Conservation (phyloP, 2,888 invertebrate genomes). For the Dicranocentrus wangi region DNA sequence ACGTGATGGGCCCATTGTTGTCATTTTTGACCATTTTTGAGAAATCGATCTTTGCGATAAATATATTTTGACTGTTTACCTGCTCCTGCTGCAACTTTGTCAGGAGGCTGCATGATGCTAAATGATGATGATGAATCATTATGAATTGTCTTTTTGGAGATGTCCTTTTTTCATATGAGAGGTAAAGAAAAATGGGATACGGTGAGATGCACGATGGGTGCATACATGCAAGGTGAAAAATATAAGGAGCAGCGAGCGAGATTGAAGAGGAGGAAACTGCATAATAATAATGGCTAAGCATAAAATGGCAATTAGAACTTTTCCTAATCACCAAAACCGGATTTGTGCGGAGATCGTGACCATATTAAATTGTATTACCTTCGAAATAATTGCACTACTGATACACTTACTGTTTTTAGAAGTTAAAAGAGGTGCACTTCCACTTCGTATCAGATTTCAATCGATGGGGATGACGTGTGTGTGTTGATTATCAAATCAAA, state of each 20-base stretch:
- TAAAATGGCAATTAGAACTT: constrained; percentile 6
- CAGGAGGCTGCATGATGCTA: no score
- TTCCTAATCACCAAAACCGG: constrained; percentile 13
- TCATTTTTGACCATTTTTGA: not conserved
- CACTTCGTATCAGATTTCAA: not conserved
- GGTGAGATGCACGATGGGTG: not conserved
- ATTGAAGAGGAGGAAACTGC: constrained; percentile 1
- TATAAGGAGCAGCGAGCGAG: not conserved
- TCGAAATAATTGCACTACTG: not conserved
- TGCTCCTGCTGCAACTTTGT: no score
- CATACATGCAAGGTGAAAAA: not conserved
- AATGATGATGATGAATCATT: no score
- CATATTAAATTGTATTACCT: not conserved
- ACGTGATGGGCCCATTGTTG: not conserved
- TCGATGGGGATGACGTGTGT: constrained; percentile 1
- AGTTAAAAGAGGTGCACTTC: not conserved
- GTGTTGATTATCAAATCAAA: constrained; percentile 54
- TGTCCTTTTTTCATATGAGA: not conserved
- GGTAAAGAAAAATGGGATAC: not conserved
- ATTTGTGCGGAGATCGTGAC: not conserved
- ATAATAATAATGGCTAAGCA: not conserved
- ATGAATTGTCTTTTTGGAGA: not conserved
- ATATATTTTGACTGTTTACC: not conserved
- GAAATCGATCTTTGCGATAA: constrained; percentile 6
- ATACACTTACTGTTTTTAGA: not conserved